Conservation (phyloP, 2,888 invertebrate species). For the Molorchus minor region DNA sequence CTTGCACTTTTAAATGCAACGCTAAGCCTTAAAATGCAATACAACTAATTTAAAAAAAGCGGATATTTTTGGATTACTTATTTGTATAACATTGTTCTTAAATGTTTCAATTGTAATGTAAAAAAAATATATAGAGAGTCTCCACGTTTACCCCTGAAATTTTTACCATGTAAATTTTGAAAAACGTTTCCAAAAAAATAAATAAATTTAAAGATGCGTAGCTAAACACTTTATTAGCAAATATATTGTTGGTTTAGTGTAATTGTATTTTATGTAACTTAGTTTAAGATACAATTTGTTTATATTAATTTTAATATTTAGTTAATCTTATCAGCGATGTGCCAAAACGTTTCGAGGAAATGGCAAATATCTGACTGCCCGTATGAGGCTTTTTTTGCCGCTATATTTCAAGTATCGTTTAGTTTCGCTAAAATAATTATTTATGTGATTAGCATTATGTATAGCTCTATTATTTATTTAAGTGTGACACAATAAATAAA, state of each 20-base stretch:
- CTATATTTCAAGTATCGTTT: neutral
- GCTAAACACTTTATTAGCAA: conserved; percentile 36
- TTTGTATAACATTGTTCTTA: neutral
- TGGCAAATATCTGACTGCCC: conserved; percentile 33
- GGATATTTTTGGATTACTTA: conserved; percentile 29
- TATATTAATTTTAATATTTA: no score
- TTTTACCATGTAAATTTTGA: conserved; percentile 37
- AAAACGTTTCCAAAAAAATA: conserved; percentile 56
- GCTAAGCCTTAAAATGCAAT: conserved; percentile 57
- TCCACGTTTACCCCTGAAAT: conserved; percentile 25
- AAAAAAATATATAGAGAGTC: no score
- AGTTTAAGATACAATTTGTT: conserved; percentile 22
- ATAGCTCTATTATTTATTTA: conserved; percentile 40
- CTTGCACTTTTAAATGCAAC: conserved; percentile 34
- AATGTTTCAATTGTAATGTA: neutral
- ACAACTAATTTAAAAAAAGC: conserved; percentile 42
- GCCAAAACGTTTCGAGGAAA: conserved; percentile 23
- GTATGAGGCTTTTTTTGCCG: neutral
- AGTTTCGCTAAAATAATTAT: conserved; percentile 5
- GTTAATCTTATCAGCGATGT: conserved; percentile 29
- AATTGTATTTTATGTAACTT: conserved; percentile 27
- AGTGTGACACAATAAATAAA: conserved; percentile 52
- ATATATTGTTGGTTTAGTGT: conserved; percentile 44
- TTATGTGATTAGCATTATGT: conserved; percentile 26
- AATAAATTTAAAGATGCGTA: conserved; percentile 44